phyloP scores from a whole-genome alignment of 2,888 invertebrate species.

The Coleophora flavipennella region DNA sequence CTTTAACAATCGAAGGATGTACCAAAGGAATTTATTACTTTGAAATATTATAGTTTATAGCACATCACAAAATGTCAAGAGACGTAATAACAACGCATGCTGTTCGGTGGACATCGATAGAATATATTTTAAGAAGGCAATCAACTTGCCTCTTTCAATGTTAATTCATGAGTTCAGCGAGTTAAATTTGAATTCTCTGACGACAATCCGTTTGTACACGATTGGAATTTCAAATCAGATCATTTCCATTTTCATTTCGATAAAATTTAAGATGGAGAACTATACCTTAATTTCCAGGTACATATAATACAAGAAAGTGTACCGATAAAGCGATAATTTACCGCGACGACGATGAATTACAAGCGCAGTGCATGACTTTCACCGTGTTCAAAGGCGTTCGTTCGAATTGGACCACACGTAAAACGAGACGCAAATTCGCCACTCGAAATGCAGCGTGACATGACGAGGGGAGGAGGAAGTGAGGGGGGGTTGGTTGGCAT shows the following conservation, averaged over 20 bases:
- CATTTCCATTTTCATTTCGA: background rate
- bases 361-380: constrained; percentile 22
- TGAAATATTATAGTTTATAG: constrained; percentile 23
- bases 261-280: too few relatives aligned
- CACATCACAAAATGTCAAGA: constrained; percentile 23
- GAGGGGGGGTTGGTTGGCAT: constrained; percentile 38
- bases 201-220: constrained; percentile 1
- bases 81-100: constrained; percentile 47
- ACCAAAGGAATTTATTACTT: constrained; percentile 48
- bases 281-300: constrained; percentile 4
- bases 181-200: constrained; percentile 6
- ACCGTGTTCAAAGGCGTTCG: constrained; percentile 29
- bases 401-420: constrained; percentile 27
- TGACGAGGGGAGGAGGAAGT: constrained; percentile 38
- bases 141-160: constrained; percentile 33
- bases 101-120: constrained; percentile 49
- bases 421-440: constrained; percentile 56
- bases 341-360: constrained; percentile 2
- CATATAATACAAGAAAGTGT: constrained; percentile 23
- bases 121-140: constrained; percentile 26
- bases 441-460: constrained; percentile 61
- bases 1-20: constrained; percentile 60
- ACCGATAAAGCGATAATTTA: constrained; percentile 6
- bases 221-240: constrained; percentile 2
- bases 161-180: constrained; percentile 11